Evolutionary conservation across 37 sponge, comb jelly and placozoan species (phyloP).

Genomic region (Chondrosia reniformis): DNA sequence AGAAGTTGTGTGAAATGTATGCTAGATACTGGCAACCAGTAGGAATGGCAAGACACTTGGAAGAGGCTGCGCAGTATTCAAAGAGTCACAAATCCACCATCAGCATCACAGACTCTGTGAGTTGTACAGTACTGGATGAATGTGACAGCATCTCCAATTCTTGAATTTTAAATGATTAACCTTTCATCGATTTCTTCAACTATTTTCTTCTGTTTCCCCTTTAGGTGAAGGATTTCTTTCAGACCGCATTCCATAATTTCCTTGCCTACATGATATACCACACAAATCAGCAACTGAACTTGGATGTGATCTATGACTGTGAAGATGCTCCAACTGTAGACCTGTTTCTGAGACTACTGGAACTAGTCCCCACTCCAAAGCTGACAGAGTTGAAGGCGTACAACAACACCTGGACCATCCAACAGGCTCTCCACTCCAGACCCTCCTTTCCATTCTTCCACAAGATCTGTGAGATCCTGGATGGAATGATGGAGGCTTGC

Average conservation of each 20-base stretch:
- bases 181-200: neutral
- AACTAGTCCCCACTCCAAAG: slow-evolving; percentile 47
- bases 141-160: neutral
- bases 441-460: slow-evolving; percentile 68
- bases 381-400: slow-evolving; percentile 54
- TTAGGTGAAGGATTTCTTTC: slow-evolving; percentile 57
- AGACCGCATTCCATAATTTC: slow-evolving; percentile 67
- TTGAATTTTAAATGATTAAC: neutral
- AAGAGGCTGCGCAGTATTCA: slow-evolving; percentile 52
- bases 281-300: slow-evolving; percentile 63
- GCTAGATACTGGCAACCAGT: slow-evolving; percentile 49
- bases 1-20: neutral
- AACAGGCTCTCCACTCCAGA: neutral
- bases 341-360: slow-evolving; percentile 55
- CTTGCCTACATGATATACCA: slow-evolving; percentile 62
- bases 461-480: slow-evolving; percentile 24
- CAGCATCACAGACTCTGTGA: slow-evolving; percentile 64
- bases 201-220: neutral
- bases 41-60: slow-evolving; percentile 51
- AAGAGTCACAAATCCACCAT: slow-evolving; percentile 50
- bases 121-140: neutral
- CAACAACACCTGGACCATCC: neutral
- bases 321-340: slow-evolving; percentile 8
- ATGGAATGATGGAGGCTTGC: slow-evolving; percentile 53
- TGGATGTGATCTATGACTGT: slow-evolving; percentile 56